Percentiles rank a stretch among this genome's conserved stretches.
Conservation (phyloP, 2,113 vertebrate species). For the Hepsetus odoe region DNA sequence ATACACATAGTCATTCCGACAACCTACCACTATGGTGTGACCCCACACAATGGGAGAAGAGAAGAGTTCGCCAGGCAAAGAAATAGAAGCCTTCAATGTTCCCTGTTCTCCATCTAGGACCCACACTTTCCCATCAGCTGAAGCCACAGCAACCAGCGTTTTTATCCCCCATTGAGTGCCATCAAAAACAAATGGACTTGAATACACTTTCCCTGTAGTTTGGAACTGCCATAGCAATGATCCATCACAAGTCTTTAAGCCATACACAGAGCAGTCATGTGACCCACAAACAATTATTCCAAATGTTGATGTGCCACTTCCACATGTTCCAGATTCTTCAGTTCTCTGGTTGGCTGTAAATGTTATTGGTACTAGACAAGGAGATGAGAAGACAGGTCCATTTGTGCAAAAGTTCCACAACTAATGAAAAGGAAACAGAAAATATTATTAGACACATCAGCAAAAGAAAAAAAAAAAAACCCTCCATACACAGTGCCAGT, state of each 20-base stretch:
- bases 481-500: too few relatives aligned
- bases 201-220: conserved; percentile 84
- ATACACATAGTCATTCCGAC: conserved; percentile 92
- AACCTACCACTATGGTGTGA: conserved; percentile 83
- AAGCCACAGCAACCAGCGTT: conserved; percentile 78
- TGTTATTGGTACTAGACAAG: conserved; percentile 73
- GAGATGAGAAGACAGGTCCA: conserved; percentile 93
- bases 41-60: conserved; percentile 88
- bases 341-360: conserved; percentile 66
- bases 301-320: conserved; percentile 50
- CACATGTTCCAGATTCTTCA: conserved; percentile 86
- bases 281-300: conserved; percentile 87
- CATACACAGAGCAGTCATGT: conserved; percentile 87
- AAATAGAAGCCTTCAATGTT: conserved; percentile 59
- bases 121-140: conserved; percentile 91
- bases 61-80: conserved; percentile 88
- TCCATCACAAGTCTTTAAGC: conserved; percentile 77
- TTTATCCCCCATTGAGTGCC: conserved; percentile 58
- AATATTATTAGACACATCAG: neutral
- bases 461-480: neutral
- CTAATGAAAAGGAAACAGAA: conserved; percentile 66
- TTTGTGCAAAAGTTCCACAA: conserved; percentile 83
- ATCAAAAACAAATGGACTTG: conserved; percentile 84
- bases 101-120: conserved; percentile 83
- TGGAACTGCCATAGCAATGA: conserved; percentile 84